phyloP scores from a whole-genome alignment of 2,797 vertebrate genomes.

The Tapirus indicus region DNA sequence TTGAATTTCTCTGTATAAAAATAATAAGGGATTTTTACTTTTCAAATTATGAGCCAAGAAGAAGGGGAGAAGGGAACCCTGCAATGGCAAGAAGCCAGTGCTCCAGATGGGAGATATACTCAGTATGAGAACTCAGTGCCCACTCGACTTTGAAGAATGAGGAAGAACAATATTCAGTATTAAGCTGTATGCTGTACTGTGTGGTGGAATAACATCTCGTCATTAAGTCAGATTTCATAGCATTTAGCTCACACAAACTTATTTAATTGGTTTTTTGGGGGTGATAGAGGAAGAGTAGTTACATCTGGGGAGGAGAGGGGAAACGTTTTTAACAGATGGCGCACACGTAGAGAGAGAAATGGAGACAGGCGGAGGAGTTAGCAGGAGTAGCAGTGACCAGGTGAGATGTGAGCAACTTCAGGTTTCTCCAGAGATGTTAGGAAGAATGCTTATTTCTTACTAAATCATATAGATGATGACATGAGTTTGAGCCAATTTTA shows the following conservation, averaged over 20 bases:
- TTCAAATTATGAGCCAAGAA: background rate
- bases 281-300: background rate
- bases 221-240: background rate
- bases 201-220: background rate
- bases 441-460: background rate
- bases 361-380: background rate
- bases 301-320: background rate
- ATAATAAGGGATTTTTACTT: background rate
- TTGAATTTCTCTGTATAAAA: background rate
- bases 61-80: background rate
- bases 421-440: background rate
- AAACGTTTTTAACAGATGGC: background rate
- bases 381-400: background rate
- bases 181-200: background rate
- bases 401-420: background rate
- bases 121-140: background rate
- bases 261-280: background rate
- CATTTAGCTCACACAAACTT: background rate
- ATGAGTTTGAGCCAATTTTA: background rate
- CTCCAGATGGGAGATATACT: too few species aligned
- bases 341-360: background rate
- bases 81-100: fast-evolving
- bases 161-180: background rate
- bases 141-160: background rate
- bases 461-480: background rate